Conservation (phyloP, 2,888 invertebrate species). For the Prosopocoilus inquinatus region DNA sequence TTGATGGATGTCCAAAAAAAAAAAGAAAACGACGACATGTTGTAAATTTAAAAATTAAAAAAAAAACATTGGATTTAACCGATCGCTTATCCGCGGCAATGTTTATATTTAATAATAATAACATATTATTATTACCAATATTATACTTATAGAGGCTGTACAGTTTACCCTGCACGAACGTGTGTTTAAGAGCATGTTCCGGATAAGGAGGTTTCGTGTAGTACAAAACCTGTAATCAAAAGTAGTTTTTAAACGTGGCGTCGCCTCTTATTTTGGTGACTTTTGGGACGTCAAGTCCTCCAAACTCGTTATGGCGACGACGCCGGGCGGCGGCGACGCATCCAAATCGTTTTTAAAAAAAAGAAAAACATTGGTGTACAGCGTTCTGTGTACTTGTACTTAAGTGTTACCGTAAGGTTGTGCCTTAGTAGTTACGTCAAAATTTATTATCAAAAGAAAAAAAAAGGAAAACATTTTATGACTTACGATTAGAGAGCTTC, state of each 20-base stretch:
- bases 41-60: too few relatives aligned
- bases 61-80: too few relatives aligned
- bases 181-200: background rate
- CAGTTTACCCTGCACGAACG: too few relatives aligned
- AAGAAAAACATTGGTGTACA: conserved; percentile 1
- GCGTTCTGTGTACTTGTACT: background rate
- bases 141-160: background rate
- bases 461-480: conserved; percentile 24
- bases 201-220: background rate
- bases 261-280: background rate
- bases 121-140: background rate
- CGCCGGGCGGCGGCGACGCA: too few relatives aligned
- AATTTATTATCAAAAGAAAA: conserved; percentile 40
- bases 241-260: background rate
- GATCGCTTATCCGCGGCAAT: too few relatives aligned
- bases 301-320: too few relatives aligned
- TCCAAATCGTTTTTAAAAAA: background rate
- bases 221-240: background rate
- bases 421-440: conserved; percentile 50
- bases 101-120: too few relatives aligned
- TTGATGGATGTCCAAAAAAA: too few relatives aligned
- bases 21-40: too few relatives aligned
- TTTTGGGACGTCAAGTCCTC: too few relatives aligned
- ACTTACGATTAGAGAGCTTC: conserved; percentile 40
- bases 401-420: conserved; percentile 39